Evolutionary conservation across 2,888 invertebrate genomes (phyloP).

Genomic region (Eutolmus rufibarbis): DNA sequence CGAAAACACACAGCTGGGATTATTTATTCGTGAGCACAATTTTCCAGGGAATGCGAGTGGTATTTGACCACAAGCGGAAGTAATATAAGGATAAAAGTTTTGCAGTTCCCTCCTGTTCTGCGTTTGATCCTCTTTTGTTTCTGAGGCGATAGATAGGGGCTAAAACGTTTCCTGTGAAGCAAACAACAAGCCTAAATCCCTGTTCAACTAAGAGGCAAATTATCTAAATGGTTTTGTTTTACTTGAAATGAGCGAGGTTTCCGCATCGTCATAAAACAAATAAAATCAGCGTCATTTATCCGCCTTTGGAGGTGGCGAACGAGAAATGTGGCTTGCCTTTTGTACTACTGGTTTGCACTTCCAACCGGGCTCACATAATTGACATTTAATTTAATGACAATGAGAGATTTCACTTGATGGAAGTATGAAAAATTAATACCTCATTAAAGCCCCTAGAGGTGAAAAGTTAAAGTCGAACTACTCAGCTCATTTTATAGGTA

Average conservation of each 20-base stretch:
- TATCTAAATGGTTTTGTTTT: neutral
- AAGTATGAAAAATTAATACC: conserved; percentile 2
- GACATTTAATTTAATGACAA: conserved; percentile 14
- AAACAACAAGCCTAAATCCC: neutral
- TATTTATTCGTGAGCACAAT: neutral
- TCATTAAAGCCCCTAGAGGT: neutral
- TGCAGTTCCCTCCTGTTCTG: neutral
- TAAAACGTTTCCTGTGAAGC: neutral
- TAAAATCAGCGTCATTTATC: neutral
- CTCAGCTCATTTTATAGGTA: neutral
- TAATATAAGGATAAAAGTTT: neutral
- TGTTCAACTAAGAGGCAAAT: neutral
- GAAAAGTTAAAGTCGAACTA: neutral
- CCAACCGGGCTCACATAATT: neutral
- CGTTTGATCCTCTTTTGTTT: neutral
- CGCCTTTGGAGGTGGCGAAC: neutral
- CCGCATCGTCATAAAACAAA: neutral
- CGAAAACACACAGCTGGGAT: neutral
- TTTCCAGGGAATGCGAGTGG: neutral
- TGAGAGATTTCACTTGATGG: neutral
- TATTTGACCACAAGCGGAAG: neutral
- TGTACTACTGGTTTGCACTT: neutral
- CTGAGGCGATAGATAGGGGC: neutral
- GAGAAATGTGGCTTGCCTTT: neutral
- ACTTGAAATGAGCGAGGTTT: neutral